These are phyloP conservation scores for Ctenoplectra terminalis DNA, from an alignment of 1,140 invertebrate genomes.

Conservation along the genomic window DNA sequence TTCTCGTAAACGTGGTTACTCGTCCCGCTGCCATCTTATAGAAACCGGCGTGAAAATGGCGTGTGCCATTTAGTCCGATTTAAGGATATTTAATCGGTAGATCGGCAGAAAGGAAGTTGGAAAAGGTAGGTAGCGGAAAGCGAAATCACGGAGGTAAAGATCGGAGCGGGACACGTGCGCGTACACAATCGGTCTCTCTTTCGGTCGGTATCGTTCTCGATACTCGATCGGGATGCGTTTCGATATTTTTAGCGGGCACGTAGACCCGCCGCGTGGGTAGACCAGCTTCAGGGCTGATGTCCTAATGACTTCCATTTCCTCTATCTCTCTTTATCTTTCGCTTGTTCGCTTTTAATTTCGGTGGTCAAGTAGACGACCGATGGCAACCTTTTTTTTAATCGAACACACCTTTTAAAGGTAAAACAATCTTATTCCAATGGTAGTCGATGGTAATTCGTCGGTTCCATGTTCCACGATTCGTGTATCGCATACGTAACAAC, in stretches of 20 bases:
- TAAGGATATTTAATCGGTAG: no score
- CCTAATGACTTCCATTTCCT: slow-evolving; percentile 67
- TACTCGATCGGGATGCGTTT: slow-evolving; percentile 71
- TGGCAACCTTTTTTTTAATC: background rate
- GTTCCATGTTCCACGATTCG: no score
- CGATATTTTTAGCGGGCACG: slow-evolving; percentile 74
- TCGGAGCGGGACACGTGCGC: slow-evolving; percentile 46
- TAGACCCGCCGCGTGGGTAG: slow-evolving; percentile 60
- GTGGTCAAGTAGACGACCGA: background rate
- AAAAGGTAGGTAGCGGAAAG: no score
- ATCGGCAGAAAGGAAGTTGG: no score
- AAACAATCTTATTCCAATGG: no score
- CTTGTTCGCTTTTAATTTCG: background rate
- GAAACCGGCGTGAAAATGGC: no score
- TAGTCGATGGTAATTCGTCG: no score
- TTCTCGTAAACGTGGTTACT: no score
- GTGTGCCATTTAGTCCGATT: no score
- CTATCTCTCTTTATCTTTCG: background rate
- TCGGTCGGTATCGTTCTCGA: slow-evolving; percentile 56
- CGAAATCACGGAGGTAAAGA: no score
- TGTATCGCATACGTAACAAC: no score
- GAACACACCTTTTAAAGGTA: background rate
- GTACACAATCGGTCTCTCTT: background rate
- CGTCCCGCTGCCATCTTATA: no score
- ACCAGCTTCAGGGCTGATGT: slow-evolving; percentile 61